A percentile compares a stretch with the other conserved stretches of the same genome.
phyloP scores from a whole-genome alignment of 2,113 vertebrate genomes.

The Sciurus niger region DNA sequence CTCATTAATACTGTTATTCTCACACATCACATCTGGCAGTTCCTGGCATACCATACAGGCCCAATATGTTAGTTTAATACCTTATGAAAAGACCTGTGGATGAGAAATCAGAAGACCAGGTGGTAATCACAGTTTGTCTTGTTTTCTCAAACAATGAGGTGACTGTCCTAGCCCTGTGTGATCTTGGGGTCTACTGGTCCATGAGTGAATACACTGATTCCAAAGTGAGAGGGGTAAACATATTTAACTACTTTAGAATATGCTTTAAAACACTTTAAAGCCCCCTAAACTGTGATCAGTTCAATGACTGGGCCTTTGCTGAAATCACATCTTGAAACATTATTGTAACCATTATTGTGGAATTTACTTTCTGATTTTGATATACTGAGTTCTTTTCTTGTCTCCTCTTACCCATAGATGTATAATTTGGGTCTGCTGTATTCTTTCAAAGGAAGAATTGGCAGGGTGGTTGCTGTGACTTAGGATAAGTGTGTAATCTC shows the following conservation, averaged over 20 bases:
- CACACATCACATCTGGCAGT: not conserved
- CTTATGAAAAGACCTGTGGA: not conserved
- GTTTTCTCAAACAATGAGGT: constrained; percentile 12
- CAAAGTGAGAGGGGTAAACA: constrained; percentile 51
- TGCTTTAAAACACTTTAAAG: constrained; percentile 69
- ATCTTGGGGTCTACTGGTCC: not conserved
- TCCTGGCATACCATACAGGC: not conserved
- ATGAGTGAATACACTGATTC: constrained; percentile 34
- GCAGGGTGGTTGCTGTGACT: constrained; percentile 85
- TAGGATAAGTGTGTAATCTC: constrained; percentile 86
- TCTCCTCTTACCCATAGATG: constrained; percentile 72
- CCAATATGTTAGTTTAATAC: not conserved
- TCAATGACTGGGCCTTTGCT: constrained; percentile 56
- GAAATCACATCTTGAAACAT: constrained; percentile 79
- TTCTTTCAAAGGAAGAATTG: constrained; percentile 86
- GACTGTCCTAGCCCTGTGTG: not conserved
- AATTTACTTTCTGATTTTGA: constrained; percentile 79
- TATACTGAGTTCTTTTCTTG: constrained; percentile 80
- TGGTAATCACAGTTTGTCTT: not conserved
- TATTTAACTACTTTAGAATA: constrained; percentile 55
- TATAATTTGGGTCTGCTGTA: constrained; percentile 84
- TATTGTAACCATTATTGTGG: constrained; percentile 73
- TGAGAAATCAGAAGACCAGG: not conserved
- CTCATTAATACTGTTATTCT: not conserved
- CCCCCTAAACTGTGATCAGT: constrained; percentile 59